phyloP scores from a whole-genome alignment of 2,113 vertebrate species.

The Morone saxatilis region DNA sequence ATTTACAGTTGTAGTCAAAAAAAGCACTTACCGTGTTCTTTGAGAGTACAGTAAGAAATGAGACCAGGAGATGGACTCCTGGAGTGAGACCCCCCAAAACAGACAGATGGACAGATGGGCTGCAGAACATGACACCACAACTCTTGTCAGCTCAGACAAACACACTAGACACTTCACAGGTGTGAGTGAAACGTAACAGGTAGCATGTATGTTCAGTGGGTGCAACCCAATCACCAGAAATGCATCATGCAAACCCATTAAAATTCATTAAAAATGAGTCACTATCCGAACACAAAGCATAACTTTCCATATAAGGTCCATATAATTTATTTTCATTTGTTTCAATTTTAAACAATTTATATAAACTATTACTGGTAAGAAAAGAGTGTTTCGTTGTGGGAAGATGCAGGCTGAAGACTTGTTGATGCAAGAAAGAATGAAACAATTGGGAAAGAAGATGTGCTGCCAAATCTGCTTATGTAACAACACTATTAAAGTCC shows the following conservation, averaged over 20 bases:
- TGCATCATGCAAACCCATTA: neutral
- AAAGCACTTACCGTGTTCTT: constrained; percentile 30
- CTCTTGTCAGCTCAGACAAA: constrained; percentile 19
- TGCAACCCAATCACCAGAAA: neutral
- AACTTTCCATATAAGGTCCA: too few species aligned
- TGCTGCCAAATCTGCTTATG: constrained; percentile 64
- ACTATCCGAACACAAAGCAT: neutral
- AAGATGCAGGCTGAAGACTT: constrained; percentile 28
- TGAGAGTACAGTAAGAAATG: constrained; percentile 66
- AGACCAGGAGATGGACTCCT: constrained; percentile 68
- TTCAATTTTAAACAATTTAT: neutral
- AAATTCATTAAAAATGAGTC: neutral
- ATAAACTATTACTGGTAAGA: neutral
- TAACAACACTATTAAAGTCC: constrained; percentile 49
- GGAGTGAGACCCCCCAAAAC: constrained; percentile 69
- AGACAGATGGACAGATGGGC: constrained; percentile 58
- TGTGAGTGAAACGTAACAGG: constrained; percentile 43
- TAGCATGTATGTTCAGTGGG: constrained; percentile 13
- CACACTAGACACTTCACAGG: constrained; percentile 37
- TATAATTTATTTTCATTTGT: too few species aligned
- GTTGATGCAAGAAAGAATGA: constrained; percentile 35
- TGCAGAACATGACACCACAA: constrained; percentile 49
- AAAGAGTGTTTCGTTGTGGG: constrained; percentile 29
- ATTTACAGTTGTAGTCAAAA: constrained; percentile 62
- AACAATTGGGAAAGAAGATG: constrained; percentile 49